These are phyloP conservation scores for Philotrypesis tridentata DNA, from an alignment of 1,140 invertebrate genomes.

Conservation along the genomic window DNA sequence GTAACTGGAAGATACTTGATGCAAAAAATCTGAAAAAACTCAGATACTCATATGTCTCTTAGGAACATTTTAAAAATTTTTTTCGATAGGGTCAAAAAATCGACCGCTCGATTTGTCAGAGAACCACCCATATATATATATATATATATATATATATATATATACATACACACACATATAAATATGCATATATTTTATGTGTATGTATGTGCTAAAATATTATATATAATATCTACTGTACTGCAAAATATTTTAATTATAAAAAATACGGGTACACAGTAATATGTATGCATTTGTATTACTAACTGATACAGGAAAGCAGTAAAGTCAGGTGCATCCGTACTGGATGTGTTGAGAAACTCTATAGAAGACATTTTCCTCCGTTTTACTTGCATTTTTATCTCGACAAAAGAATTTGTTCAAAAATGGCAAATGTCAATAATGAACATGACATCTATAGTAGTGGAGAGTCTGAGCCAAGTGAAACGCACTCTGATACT, in stretches of 20 bases:
- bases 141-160: no score
- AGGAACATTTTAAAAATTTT: no score
- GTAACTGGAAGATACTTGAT: no score
- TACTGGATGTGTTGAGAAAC: not conserved
- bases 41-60: no score
- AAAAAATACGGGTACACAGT: not conserved
- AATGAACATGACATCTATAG: constrained; percentile 17
- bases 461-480: constrained; percentile 33
- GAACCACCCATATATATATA: no score
- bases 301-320: not conserved
- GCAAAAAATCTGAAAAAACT: no score
- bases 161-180: not conserved
- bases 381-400: constrained; percentile 15
- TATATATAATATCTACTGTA: not conserved
- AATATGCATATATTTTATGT: not conserved
- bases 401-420: not conserved
- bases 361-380: constrained; percentile 11
- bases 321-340: no score
- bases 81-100: no score
- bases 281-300: no score
- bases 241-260: not conserved
- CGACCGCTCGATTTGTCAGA: no score
- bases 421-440: constrained; percentile 1
- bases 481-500: not conserved
- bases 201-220: not conserved